phyloP scores from a whole-genome alignment of 2,113 vertebrate genomes.

The Melanocharis versteri region DNA sequence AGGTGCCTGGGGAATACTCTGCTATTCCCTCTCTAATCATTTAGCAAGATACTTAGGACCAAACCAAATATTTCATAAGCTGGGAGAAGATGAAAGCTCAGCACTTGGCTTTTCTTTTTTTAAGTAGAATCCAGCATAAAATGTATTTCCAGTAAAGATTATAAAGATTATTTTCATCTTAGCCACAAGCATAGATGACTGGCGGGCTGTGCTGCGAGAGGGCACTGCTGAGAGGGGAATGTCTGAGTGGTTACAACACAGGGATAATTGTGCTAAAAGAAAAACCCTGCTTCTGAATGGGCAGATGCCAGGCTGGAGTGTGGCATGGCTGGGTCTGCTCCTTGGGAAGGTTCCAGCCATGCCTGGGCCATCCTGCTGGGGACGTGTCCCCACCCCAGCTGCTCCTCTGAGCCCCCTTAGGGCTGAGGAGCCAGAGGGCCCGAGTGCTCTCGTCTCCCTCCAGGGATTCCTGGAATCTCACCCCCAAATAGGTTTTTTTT shows the following conservation, averaged over 20 bases:
- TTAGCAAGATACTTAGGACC: conserved; percentile 31
- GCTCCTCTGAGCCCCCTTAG: background rate
- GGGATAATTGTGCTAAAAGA: background rate
- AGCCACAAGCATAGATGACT: background rate
- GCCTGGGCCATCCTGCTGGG: background rate
- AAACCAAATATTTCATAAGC: conserved; percentile 11
- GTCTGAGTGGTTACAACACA: background rate
- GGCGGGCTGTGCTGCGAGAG: background rate
- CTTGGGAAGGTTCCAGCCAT: background rate
- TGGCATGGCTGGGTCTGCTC: background rate
- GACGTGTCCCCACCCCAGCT: background rate
- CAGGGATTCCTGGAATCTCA: background rate
- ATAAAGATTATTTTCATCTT: background rate
- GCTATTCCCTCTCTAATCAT: background rate
- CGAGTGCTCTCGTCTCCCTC: background rate
- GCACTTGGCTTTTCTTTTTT: background rate
- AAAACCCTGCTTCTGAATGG: background rate
- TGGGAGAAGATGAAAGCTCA: conserved; percentile 14
- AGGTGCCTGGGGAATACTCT: conserved; percentile 33
- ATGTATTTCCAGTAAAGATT: background rate
- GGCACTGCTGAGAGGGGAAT: background rate
- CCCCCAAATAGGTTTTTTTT: background rate
- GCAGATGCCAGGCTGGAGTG: background rate
- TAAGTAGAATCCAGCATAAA: background rate
- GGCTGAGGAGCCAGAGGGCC: background rate